Base-by-base conservation (phyloP, 2,888 invertebrate species). In the Rhaphigaster nebulosa region DNA sequence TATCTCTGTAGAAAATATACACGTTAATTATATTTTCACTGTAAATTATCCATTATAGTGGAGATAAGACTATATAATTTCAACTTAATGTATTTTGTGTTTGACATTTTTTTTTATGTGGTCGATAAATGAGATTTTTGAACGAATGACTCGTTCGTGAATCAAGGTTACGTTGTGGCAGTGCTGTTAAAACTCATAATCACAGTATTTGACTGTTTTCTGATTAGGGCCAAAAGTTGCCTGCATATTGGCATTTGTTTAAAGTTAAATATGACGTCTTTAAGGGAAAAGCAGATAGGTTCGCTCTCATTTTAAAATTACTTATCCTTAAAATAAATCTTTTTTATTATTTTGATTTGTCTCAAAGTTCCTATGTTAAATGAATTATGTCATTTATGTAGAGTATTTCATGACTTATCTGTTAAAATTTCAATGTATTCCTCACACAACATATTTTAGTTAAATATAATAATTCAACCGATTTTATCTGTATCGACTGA, bases 251-350 rank as follows among this genome's bases (percentile, higher is more conserved):
- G n/a, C 8, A n/a, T 45, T 50, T 38, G 50, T 65, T 18, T 45
- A 84, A 13, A n/a, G 13, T 45, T 45, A 26, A 84, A 89, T n/a
- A 92, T 92, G 92, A 89, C 92, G 34, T 91, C 92, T 26, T 54
- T 92, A 23, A 90, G 92, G 50, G 92, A 92, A 23, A 92, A 92
- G 88, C 92, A 92, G 76, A 92, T 92, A 52, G 91, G 91, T 90
- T 87, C 87, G 92, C 89, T 56, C 1, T 26, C 5, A 60, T 60
- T 65, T 20, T 41, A 34, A 50, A 38, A 87, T 54, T 52, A 50
- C 1, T 54, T 54, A 23, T 29, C 1, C 4, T 34, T 84, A 23
- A 84, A 84, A n/a, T 54, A 87, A 23, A 56, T 54, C 4, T 34
- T 34, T 54, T 4, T 23, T n/a, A 50, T 29, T 23, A 29, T 84